phyloP scores from a whole-genome alignment of 2,888 invertebrate genomes.

The Brassicogethes aeneus region DNA sequence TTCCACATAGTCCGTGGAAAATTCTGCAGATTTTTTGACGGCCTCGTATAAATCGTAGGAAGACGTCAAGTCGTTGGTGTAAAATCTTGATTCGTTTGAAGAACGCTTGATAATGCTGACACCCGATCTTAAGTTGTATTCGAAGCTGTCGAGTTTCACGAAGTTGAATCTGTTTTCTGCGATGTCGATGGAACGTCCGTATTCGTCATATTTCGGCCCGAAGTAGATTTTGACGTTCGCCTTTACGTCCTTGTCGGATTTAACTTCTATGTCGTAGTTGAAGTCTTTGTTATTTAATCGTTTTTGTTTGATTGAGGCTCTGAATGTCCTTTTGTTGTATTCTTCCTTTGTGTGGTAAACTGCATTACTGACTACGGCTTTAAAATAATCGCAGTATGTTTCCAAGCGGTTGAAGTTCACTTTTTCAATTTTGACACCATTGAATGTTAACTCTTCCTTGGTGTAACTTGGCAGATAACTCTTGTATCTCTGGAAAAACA shows the following conservation, averaged over 20 bases:
- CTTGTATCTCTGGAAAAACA: conserved; percentile 52
- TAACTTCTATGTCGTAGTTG: conserved; percentile 49
- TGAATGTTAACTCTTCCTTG: conserved; percentile 46
- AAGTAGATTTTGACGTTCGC: conserved; percentile 57
- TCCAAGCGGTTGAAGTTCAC: conserved; percentile 56
- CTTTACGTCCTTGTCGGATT: conserved; percentile 49
- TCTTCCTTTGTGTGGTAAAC: conserved; percentile 43
- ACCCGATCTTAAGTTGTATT: conserved; percentile 52
- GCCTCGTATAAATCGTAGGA: conserved; percentile 55
- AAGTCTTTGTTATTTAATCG: conserved; percentile 65
- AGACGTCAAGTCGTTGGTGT: conserved; percentile 53
- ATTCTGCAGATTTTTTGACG: conserved; percentile 47
- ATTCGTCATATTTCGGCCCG: conserved; percentile 59
- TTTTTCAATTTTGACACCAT: conserved; percentile 51
- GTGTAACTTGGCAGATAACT: conserved; percentile 51
- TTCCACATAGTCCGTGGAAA: conserved; percentile 44
- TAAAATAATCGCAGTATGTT: conserved; percentile 60
- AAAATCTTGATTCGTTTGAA: conserved; percentile 57
- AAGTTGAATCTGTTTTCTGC: conserved; percentile 52
- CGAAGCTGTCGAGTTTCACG: conserved; percentile 51
- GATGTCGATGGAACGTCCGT: conserved; percentile 44
- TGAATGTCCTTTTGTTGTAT: conserved; percentile 37
- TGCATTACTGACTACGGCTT: conserved; percentile 51
- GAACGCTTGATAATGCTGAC: conserved; percentile 58
- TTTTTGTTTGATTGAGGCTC: conserved; percentile 53